Evolutionary conservation across 2,797 vertebrate species (phyloP).

Genomic region (Alca torda): DNA sequence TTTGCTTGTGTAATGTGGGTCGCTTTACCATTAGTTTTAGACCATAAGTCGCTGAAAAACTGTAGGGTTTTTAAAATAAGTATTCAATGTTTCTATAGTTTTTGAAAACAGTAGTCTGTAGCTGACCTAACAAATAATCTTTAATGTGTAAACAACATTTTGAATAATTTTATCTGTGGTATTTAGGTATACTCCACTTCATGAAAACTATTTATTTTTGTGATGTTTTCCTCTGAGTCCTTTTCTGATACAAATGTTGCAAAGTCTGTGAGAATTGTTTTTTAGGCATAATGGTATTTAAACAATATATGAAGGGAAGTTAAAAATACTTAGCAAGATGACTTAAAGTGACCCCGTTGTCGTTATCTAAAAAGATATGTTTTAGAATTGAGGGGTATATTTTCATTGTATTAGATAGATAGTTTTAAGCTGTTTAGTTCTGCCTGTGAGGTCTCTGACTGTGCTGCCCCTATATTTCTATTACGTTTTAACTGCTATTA

Average conservation of each 20-base stretch:
- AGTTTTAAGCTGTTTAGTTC: not conserved
- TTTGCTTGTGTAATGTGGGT: not conserved
- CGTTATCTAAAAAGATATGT: not conserved
- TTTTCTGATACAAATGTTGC: not conserved
- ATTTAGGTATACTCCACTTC: not conserved
- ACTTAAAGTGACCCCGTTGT: not conserved
- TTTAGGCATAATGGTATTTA: not conserved
- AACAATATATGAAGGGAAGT: not conserved
- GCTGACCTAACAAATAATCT: not conserved
- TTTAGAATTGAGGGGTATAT: not conserved
- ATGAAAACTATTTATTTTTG: not conserved
- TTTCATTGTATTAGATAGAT: not conserved
- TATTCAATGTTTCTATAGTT: not conserved
- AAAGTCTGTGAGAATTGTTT: not conserved
- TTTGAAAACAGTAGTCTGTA: not conserved
- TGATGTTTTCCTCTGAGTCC: not conserved
- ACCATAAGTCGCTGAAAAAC: not conserved
- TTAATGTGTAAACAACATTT: not conserved
- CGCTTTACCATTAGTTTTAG: not conserved
- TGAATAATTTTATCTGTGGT: not conserved
- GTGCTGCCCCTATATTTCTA: not conserved
- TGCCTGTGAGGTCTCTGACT: not conserved
- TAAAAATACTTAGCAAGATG: not conserved
- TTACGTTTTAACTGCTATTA: not conserved
- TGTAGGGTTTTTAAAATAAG: fast-evolving